Conservation (phyloP, 2,113 vertebrate genomes). For the Catagonus wagneri region DNA sequence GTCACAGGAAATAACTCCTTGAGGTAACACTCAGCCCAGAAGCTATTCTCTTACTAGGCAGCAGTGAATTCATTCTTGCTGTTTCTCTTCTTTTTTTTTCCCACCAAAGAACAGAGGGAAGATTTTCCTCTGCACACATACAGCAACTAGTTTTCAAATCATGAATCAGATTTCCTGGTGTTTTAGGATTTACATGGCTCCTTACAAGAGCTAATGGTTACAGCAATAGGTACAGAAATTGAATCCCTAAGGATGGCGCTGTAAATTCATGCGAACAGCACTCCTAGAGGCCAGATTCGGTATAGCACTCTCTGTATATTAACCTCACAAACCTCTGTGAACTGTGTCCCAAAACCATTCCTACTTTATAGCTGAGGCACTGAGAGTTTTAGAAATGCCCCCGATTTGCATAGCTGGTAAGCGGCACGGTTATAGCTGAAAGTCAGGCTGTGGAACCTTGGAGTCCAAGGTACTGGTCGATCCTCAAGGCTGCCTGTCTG, state of each 20-base stretch:
- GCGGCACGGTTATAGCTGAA: background rate
- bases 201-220: background rate
- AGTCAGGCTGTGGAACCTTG: background rate
- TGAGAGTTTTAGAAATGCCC: background rate
- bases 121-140: constrained; percentile 4
- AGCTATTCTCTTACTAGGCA: background rate
- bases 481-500: background rate
- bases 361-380: background rate
- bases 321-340: background rate
- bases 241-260: background rate
- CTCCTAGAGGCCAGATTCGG: background rate
- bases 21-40: background rate
- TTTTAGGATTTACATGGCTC: background rate
- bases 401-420: background rate
- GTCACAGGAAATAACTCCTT: background rate
- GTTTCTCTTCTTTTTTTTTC: background rate
- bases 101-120: background rate
- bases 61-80: background rate
- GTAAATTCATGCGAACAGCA: background rate
- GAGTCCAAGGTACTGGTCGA: too few relatives aligned
- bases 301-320: background rate
- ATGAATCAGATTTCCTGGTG: background rate
- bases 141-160: background rate
- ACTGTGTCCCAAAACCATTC: background rate
- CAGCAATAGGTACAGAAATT: background rate